Conservation (phyloP, 2,797 vertebrate species). For the Pterois miles region DNA sequence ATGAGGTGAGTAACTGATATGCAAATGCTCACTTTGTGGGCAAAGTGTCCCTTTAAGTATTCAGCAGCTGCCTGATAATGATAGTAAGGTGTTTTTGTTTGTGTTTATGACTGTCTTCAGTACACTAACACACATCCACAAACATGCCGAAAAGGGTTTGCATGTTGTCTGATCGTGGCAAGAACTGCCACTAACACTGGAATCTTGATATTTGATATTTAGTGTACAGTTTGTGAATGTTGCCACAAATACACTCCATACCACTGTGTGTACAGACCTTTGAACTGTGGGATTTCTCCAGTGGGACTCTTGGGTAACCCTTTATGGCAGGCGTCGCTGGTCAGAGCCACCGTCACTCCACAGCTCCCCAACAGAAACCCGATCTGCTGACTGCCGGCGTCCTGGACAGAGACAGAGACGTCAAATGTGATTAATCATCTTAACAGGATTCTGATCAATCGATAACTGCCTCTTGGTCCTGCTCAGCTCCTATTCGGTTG, state of each 20-base stretch:
- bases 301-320: conserved; percentile 94
- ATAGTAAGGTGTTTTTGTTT: too few species aligned
- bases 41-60: too few species aligned
- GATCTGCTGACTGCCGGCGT: conserved; percentile 97
- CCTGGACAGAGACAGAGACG: conserved; percentile 75
- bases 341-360: conserved; percentile 94
- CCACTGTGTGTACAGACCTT: conserved; percentile 76
- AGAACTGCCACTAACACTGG: too few species aligned
- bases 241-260: accelerated
- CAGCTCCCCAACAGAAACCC: conserved; percentile 96
- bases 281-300: conserved; percentile 96
- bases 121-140: too few species aligned
- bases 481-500: not conserved
- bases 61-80: too few species aligned
- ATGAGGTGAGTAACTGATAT: too few species aligned
- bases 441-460: not conserved
- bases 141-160: too few species aligned
- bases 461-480: not conserved
- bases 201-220: too few species aligned
- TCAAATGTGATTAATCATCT: not conserved
- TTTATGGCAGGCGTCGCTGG: conserved; percentile 95
- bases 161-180: too few species aligned
- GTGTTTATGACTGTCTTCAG: too few species aligned
- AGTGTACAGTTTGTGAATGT: too few species aligned
- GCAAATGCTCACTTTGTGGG: too few species aligned